phyloP scores from a whole-genome alignment of 2,113 vertebrate genomes.

The Oncorhynchus keta region DNA sequence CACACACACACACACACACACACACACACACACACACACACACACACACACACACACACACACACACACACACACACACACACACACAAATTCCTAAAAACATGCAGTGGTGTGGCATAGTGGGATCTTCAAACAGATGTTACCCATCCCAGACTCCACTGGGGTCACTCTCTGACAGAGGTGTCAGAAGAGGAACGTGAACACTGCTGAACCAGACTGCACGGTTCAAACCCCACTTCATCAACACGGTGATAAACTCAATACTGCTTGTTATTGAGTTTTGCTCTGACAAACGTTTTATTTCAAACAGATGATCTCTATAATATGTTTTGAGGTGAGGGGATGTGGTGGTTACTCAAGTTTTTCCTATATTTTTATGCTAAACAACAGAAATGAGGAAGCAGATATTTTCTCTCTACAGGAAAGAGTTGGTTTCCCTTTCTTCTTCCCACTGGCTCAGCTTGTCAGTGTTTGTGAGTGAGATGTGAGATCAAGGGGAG shows the following conservation, averaged over 20 bases:
- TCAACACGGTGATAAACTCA: constrained; percentile 23
- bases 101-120: not conserved
- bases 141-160: constrained; percentile 12
- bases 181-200: constrained; percentile 5
- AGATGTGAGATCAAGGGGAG: not conserved
- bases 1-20: not conserved
- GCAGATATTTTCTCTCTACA: not conserved
- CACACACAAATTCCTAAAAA: no score
- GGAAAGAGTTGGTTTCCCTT: not conserved
- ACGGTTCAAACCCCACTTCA: constrained; percentile 31
- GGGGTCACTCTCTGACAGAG: constrained; percentile 1
- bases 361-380: no score
- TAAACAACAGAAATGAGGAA: not conserved
- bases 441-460: not conserved
- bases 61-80: constrained; percentile 1
- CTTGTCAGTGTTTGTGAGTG: not conserved
- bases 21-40: not conserved
- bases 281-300: constrained; percentile 18
- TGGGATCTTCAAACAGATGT: constrained; percentile 55
- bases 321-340: no score
- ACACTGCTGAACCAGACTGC: constrained; percentile 16
- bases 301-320: constrained; percentile 38
- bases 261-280: constrained; percentile 42
- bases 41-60: not conserved
- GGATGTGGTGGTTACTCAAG: no score